These are phyloP conservation scores for Lampris incognitus DNA, from an alignment of 2,113 vertebrate species.

Conservation along the genomic window DNA sequence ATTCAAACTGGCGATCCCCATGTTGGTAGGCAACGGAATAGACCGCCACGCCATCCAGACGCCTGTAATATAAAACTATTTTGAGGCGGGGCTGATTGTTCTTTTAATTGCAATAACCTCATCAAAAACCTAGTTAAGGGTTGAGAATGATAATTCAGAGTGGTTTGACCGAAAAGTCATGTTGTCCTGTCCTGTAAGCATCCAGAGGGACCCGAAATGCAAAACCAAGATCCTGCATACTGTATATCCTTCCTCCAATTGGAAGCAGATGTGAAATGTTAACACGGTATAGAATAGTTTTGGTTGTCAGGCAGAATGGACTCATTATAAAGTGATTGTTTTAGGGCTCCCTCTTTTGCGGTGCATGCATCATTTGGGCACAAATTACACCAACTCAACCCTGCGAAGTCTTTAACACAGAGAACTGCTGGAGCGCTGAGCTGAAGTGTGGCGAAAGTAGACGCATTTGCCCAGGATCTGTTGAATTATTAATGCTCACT, in stretches of 20 bases:
- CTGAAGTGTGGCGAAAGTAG: slow-evolving; percentile 56
- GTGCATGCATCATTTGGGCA: background rate
- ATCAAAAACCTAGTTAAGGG: background rate
- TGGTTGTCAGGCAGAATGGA: background rate
- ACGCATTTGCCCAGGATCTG: slow-evolving; percentile 45
- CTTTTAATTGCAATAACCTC: background rate
- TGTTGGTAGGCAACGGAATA: too few species aligned
- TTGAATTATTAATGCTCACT: slow-evolving; percentile 68
- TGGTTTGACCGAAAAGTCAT: background rate
- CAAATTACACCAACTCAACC: slow-evolving; percentile 16
- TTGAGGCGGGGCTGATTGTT: background rate
- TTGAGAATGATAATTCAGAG: background rate
- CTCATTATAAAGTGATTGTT: slow-evolving; percentile 1
- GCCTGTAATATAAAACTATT: background rate
- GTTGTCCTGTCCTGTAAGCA: background rate
- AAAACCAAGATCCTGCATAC: too few species aligned
- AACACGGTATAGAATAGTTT: background rate
- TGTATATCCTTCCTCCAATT: too few species aligned
- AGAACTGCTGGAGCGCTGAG: slow-evolving; percentile 21
- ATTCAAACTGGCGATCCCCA: too few species aligned
- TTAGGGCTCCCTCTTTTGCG: background rate
- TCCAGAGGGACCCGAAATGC: too few species aligned
- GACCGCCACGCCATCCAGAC: too few species aligned
- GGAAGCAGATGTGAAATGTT: too few species aligned
- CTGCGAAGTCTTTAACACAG: slow-evolving; percentile 13